phyloP scores from a whole-genome alignment of 2,888 invertebrate species.

The Zhengitettix transpicula region DNA sequence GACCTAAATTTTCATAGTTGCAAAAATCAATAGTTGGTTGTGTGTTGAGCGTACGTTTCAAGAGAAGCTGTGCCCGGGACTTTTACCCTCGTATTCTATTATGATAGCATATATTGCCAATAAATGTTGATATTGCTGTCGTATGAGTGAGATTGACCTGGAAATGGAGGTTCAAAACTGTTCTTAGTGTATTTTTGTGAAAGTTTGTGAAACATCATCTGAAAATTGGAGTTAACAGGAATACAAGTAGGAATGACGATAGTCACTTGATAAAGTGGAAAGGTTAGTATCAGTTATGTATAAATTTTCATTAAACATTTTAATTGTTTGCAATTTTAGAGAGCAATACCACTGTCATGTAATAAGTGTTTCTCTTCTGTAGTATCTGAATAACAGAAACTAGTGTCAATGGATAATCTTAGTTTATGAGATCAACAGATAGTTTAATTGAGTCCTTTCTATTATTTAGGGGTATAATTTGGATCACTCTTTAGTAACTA shows the following conservation, averaged over 20 bases:
- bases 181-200: no score
- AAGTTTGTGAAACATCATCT: no score
- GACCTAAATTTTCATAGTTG: no score
- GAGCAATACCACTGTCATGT: neutral
- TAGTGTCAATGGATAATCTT: no score
- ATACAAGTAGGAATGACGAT: neutral
- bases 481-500: no score
- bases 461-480: no score
- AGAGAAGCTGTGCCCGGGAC: slow-evolving; percentile 4
- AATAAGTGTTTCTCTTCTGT: neutral
- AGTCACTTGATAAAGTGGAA: neutral
- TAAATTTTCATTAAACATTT: neutral
- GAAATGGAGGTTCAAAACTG: no score
- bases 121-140: no score
- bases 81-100: neutral
- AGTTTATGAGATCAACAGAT: no score
- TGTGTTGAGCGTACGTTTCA: neutral
- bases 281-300: neutral
- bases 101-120: slow-evolving; percentile 1
- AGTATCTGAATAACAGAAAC: neutral
- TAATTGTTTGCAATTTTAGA: neutral
- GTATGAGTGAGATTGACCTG: no score
- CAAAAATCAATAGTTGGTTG: slow-evolving; percentile 1
- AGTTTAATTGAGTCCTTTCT: no score
- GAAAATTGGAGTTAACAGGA: no score